Conservation (phyloP, 2,113 vertebrate species). For the Pollimyrus isidori region DNA sequence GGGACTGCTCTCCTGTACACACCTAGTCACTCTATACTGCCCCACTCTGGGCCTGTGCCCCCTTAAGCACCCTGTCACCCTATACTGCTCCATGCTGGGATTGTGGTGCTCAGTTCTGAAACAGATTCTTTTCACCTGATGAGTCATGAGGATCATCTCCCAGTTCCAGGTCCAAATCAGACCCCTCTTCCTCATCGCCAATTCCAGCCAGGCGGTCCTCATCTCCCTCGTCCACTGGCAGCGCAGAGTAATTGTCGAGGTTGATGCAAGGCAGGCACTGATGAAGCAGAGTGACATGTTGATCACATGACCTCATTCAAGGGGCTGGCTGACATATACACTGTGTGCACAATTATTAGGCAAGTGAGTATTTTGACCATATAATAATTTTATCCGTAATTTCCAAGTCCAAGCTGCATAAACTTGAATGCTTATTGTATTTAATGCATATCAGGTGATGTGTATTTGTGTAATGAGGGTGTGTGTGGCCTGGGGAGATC, state of each 20-base stretch:
- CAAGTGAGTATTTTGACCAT: no score
- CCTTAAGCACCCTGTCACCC: background rate
- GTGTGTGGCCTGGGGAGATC: no score
- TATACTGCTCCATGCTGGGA: background rate
- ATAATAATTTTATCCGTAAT: no score
- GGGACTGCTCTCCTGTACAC: background rate
- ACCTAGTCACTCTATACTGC: no score
- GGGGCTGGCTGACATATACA: background rate
- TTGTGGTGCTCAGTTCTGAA: background rate
- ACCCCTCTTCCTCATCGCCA: conserved; percentile 71
- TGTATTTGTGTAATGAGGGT: no score
- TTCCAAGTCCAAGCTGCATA: no score
- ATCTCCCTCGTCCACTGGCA: conserved; percentile 77
- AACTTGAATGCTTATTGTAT: no score
- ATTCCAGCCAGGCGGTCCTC: conserved; percentile 78
- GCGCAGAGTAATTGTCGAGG: conserved; percentile 78
- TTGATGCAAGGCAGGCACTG: conserved; percentile 76
- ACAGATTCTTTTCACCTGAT: conserved; percentile 33
- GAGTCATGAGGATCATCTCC: conserved; percentile 57
- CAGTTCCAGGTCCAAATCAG: conserved; percentile 75
- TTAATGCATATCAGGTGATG: no score
- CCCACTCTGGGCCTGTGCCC: no score
- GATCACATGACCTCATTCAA: background rate
- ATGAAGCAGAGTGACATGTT: background rate
- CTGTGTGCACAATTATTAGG: no score